Percentiles rank a stretch among this genome's conserved stretches.
Evolutionary conservation across 2,888 invertebrate genomes (phyloP).

Genomic region (Acanthoscelides obtectus): DNA sequence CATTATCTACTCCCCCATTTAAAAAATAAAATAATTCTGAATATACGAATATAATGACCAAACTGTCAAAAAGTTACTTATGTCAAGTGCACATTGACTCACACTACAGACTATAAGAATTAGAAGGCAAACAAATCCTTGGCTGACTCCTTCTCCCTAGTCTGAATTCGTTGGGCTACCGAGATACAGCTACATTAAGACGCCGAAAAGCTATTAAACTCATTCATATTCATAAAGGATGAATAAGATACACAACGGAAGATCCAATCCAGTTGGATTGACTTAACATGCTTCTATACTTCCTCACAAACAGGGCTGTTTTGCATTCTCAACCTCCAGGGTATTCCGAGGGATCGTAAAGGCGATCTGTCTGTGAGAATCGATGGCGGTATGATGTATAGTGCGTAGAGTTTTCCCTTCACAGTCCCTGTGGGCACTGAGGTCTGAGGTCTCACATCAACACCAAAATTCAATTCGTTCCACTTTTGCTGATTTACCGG

Average conservation of each 20-base stretch:
- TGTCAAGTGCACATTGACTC: no score
- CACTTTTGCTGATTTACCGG: background rate
- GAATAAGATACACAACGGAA: background rate
- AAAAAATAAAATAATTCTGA: no score
- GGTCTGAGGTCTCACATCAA: background rate
- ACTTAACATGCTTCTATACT: background rate
- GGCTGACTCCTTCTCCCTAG: no score
- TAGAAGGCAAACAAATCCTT: no score
- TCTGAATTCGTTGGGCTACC: no score
- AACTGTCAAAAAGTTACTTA: no score
- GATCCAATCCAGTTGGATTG: background rate
- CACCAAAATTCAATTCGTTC: background rate
- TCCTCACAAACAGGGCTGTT: background rate
- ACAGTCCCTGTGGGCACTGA: background rate
- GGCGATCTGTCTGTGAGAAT: background rate
- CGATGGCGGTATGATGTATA: background rate
- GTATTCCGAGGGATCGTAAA: background rate
- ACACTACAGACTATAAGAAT: no score
- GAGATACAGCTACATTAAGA: background rate
- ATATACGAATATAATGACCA: no score
- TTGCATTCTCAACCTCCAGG: background rate
- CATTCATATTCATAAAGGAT: background rate
- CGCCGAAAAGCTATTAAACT: background rate
- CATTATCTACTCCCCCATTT: no score
- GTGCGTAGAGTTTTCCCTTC: background rate